These are phyloP conservation scores for Hippolais icterina DNA, from an alignment of 2,113 vertebrate species.

Conservation along the genomic window DNA sequence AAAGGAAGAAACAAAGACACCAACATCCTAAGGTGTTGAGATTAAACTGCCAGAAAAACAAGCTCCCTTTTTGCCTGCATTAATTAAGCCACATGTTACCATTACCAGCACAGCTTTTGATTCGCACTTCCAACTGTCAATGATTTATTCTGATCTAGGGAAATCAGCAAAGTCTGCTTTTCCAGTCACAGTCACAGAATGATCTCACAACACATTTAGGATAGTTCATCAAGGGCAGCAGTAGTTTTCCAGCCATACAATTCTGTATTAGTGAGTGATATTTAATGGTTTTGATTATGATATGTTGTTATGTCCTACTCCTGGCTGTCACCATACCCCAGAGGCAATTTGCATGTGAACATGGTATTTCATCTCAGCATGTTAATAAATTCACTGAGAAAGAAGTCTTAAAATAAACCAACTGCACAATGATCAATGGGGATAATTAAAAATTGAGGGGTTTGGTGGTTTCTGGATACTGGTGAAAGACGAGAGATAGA, in stretches of 20 bases:
- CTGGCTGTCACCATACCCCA: not conserved
- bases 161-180: constrained; percentile 43
- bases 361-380: not conserved
- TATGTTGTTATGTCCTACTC: not conserved
- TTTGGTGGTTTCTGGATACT: not conserved
- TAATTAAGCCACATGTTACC: not conserved
- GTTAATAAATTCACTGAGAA: constrained; percentile 2
- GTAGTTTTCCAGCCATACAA: not conserved
- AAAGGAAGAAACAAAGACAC: not conserved
- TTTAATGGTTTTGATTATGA: constrained; percentile 10
- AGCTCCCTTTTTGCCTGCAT: not conserved
- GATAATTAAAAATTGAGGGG: not conserved
- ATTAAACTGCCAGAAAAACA: constrained; percentile 19
- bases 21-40: not conserved
- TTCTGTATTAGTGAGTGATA: not conserved
- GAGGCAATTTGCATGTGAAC: constrained; percentile 10
- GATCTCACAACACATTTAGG: not conserved
- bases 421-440: not conserved
- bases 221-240: not conserved
- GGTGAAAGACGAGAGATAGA: not conserved
- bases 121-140: not conserved
- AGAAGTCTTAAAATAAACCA: constrained; percentile 6
- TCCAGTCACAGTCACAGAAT: not conserved
- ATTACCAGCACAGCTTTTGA: not conserved
- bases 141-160: constrained; percentile 11